These are phyloP conservation scores for Drosophila barbarae DNA, from an alignment of 2,888 invertebrate species.

Conservation along the genomic window DNA sequence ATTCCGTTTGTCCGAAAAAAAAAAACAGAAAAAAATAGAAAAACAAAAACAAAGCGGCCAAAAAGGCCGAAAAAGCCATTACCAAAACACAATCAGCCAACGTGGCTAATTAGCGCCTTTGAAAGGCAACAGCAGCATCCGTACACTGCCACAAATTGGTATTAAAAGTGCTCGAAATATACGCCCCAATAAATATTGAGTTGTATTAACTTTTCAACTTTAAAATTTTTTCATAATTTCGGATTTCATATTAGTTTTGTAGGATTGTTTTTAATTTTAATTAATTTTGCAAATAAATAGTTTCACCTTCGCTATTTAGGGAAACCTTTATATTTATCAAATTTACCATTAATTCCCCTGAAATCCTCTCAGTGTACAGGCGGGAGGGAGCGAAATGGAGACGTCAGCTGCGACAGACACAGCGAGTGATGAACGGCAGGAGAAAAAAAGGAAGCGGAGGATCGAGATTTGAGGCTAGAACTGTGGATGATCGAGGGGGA, in stretches of 20 bases:
- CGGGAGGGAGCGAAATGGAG: slow-evolving; percentile 17
- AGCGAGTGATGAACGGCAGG: slow-evolving; percentile 14
- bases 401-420: slow-evolving; percentile 11
- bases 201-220: background rate
- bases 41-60: slow-evolving; percentile 28
- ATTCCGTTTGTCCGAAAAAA: slow-evolving; percentile 37
- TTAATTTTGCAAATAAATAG: too few relatives aligned
- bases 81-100: slow-evolving; percentile 49
- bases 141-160: background rate
- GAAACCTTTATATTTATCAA: background rate
- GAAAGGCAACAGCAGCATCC: slow-evolving; percentile 33
- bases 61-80: slow-evolving; percentile 46
- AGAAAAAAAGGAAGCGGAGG: background rate
- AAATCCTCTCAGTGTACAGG: slow-evolving; percentile 9
- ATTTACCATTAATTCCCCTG: too few relatives aligned
- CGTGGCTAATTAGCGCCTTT: slow-evolving; percentile 66
- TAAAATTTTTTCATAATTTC: background rate
- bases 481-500: slow-evolving; percentile 4
- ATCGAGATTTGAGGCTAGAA: slow-evolving; percentile 3
- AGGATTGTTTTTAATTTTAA: background rate
- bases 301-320: too few relatives aligned
- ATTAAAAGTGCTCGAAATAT: background rate
- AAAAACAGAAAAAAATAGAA: background rate
- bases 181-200: too few relatives aligned
- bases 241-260: background rate